phyloP scores from a whole-genome alignment of 2,797 vertebrate species.

The Limosa lapponica region DNA sequence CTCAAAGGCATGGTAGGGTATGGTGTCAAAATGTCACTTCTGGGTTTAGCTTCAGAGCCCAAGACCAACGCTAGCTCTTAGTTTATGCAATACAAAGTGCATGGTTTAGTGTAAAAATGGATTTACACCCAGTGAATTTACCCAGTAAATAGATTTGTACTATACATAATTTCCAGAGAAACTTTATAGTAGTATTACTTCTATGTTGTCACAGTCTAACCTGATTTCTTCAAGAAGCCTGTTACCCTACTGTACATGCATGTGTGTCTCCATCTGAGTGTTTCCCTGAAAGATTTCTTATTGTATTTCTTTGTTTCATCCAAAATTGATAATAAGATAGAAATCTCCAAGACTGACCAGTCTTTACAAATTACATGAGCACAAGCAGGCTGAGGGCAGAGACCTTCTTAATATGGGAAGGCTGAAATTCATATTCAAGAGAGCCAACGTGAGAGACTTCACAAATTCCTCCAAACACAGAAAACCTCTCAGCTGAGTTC shows the following conservation, averaged over 20 bases:
- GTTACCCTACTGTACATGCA: background rate
- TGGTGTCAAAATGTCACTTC: accelerated
- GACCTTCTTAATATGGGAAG: background rate
- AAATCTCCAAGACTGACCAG: background rate
- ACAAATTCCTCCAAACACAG: background rate
- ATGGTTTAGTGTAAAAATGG: background rate
- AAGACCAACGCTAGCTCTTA: background rate
- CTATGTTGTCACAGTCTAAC: background rate
- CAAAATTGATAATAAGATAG: background rate
- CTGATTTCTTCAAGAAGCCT: background rate
- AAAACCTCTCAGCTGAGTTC: background rate
- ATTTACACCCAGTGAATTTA: background rate
- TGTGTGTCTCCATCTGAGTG: background rate
- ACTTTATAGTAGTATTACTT: background rate
- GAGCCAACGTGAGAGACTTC: accelerated
- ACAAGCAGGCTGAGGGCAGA: background rate
- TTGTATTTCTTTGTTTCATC: background rate
- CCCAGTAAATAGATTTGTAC: background rate
- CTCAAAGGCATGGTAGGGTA: background rate
- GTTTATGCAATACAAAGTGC: background rate
- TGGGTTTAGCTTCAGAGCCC: background rate
- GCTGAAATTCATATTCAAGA: background rate
- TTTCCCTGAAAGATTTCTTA: background rate
- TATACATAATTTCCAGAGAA: background rate
- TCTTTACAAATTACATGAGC: background rate